A percentile compares a stretch with the other conserved stretches of the same genome.
Evolutionary conservation across 2,797 vertebrate genomes (phyloP).

Genomic region (Enteromius argenteus): DNA sequence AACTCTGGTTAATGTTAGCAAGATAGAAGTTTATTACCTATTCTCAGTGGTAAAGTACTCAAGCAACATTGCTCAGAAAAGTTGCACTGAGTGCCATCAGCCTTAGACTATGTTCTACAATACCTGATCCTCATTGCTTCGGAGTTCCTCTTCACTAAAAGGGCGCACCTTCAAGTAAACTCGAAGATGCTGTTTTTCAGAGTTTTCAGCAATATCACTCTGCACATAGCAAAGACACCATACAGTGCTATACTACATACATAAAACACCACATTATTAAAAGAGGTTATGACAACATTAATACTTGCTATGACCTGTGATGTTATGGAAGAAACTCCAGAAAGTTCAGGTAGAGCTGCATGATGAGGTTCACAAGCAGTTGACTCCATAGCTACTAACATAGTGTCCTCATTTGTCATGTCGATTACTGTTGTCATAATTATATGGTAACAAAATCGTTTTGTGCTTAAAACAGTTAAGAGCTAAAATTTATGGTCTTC

Average conservation of each 20-base stretch:
- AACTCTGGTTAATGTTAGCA: no score
- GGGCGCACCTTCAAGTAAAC: slow-evolving; percentile 88
- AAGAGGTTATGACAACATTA: background rate
- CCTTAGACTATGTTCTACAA: background rate
- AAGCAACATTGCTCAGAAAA: background rate
- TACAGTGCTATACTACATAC: background rate
- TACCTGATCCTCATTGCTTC: slow-evolving; percentile 84
- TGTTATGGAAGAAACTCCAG: slow-evolving; percentile 63
- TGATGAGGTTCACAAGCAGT: slow-evolving; percentile 61
- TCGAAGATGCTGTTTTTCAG: slow-evolving; percentile 79
- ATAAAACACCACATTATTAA: background rate
- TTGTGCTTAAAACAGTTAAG: background rate
- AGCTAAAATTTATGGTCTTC: no score
- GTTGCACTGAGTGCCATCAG: no score
- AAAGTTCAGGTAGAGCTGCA: slow-evolving; percentile 65
- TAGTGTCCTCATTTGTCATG: slow-evolving; percentile 53
- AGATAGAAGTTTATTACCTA: background rate
- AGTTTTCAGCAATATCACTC: slow-evolving; percentile 55
- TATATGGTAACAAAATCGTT: background rate
- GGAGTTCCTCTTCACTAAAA: slow-evolving; percentile 84
- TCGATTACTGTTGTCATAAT: slow-evolving; percentile 65
- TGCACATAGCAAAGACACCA: slow-evolving; percentile 40
- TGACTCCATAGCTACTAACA: slow-evolving; percentile 72
- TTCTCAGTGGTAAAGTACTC: no score
- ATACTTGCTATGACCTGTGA: slow-evolving; percentile 59